A percentile compares a stretch with the other conserved stretches of the same genome.
Evolutionary conservation across 2,113 vertebrate species (phyloP).

Genomic region (Ellobius talpinus): DNA sequence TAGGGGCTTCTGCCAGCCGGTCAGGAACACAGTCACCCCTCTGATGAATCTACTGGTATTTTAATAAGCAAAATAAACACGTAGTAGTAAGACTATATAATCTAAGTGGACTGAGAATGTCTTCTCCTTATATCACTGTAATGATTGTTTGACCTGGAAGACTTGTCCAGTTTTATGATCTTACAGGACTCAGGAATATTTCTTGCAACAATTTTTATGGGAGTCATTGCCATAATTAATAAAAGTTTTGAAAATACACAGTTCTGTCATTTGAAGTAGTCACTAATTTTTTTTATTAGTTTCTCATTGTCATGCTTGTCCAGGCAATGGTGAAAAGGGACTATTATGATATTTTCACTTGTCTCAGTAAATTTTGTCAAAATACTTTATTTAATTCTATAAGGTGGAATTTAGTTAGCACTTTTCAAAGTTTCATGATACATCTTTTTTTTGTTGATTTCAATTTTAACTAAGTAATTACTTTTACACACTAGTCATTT

Average conservation of each 20-base stretch:
- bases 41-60: no score
- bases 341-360: neutral
- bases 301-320: neutral
- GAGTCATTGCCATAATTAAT: neutral
- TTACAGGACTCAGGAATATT: neutral
- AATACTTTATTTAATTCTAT: neutral
- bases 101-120: neutral
- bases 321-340: neutral
- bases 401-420: constrained; percentile 20
- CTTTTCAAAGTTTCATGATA: neutral
- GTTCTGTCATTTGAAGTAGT: neutral
- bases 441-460: neutral
- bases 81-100: neutral
- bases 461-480: constrained; percentile 16
- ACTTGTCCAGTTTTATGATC: neutral
- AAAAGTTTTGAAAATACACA: neutral
- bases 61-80: neutral
- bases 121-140: neutral
- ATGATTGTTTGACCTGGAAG: neutral
- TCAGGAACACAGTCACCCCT: no score
- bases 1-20: no score
- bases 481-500: neutral
- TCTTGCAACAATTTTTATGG: neutral
- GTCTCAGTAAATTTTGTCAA: constrained; percentile 20
- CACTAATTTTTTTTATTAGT: neutral